Base-by-base conservation (phyloP, 2,888 invertebrate species). In the Nomada fucata region DNA sequence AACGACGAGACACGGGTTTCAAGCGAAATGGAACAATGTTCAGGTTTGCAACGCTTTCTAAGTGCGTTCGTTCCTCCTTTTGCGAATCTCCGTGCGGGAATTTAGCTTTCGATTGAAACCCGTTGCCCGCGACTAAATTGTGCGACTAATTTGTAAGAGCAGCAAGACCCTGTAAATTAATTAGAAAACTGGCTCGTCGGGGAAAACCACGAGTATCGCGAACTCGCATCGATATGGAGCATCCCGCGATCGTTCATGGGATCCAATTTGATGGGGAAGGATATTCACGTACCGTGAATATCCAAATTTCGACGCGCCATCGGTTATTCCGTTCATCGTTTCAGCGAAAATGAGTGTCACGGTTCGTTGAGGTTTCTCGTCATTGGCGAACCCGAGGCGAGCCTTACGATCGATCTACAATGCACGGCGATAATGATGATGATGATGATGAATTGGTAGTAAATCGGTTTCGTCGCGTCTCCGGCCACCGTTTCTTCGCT, bases 291-390 rank as follows among this genome's bases (percentile, higher is more conserved):
- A 47, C 15, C 47, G 47, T 15, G 47, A 47, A 15, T 1, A 2
- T 15, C 47, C 11, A 50, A 29, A 55, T 47, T 36, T 29, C 36
- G 23, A 15, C 15, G 47, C 50, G n/a, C 42, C 23, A 15, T 4
- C n/a, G 26, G 29, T 2, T 4, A 50, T 67, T 23, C 5, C 10
- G 20, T 15, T n/a, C 23, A 60, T 72, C 29, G 57, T 59, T 75
- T 61, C 26, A 53, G 47, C 44, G 18, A 55, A 60, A 79, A 52
- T 20, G 57, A 55, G 67, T 55, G 42, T 20, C 36, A 68, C 60
- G 69, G 64, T 75, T 86, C 75, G 72, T 84, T 86, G 79, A 82
- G 68, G 63, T 65, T 77, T 79, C 81, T 73, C 23, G 63, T 76
- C 77, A 76, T 60, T 50, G 57, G 53, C 36, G 26, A 44, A 59